A percentile compares a stretch with the other conserved stretches of the same genome.
phyloP scores from a whole-genome alignment of 64 coral and sea anemone genomes.

The Dendronephthya gigantea region DNA sequence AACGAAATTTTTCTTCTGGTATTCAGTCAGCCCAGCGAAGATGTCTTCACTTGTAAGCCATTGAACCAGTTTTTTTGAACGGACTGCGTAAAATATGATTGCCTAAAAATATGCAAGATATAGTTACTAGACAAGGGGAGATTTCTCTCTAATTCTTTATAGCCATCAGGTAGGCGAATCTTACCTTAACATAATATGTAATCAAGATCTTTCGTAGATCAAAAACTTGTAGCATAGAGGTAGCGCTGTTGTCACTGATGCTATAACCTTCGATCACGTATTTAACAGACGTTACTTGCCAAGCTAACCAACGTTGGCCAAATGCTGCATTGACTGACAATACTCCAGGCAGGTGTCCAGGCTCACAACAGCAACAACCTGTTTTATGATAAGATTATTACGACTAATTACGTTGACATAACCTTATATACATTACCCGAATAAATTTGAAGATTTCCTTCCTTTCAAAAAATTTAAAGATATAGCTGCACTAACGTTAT shows the following conservation, averaged over 20 bases:
- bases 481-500: too few species aligned
- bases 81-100: slow-evolving; percentile 78
- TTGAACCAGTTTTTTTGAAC: slow-evolving; percentile 62
- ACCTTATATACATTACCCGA: too few species aligned
- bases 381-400: too few species aligned
- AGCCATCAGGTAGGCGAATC: neutral
- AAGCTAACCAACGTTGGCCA: slow-evolving; percentile 95
- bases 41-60: slow-evolving; percentile 57
- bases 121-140: too few species aligned
- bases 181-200: slow-evolving; percentile 91
- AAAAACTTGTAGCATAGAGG: slow-evolving; percentile 97
- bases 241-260: slow-evolving; percentile 93
- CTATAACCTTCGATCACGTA: slow-evolving; percentile 98
- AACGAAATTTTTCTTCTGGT: slow-evolving; percentile 50
- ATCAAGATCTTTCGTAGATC: slow-evolving; percentile 91
- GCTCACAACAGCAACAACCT: slow-evolving; percentile 95
- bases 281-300: slow-evolving; percentile 85
- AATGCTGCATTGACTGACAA: slow-evolving; percentile 85
- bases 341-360: slow-evolving; percentile 82
- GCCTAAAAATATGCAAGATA: slow-evolving; percentile 45
- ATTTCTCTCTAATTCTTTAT: neutral
- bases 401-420: too few species aligned
- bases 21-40: slow-evolving; percentile 24
- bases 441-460: too few species aligned
- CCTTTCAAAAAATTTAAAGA: too few species aligned